Conservation (phyloP, 2,113 vertebrate genomes). For the Condylura cristata region DNA sequence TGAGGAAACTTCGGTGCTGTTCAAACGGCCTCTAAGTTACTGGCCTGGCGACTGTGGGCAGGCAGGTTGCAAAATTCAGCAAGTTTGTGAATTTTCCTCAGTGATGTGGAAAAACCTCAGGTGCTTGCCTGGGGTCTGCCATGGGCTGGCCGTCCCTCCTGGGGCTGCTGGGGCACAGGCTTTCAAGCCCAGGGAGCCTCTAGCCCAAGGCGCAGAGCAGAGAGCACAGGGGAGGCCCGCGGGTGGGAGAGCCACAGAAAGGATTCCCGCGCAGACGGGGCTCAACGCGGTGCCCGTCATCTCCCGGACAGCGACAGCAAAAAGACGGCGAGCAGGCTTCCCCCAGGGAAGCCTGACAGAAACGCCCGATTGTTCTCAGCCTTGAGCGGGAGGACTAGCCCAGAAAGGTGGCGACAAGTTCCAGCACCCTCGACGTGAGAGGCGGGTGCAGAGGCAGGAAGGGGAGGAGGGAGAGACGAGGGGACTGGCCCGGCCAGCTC, state of each 20-base stretch:
- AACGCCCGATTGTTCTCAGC: not conserved
- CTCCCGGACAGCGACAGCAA: not conserved
- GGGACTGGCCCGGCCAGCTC: not conserved
- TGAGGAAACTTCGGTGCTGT: not conserved
- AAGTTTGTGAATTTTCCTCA: not conserved
- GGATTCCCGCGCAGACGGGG: not conserved
- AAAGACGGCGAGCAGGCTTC: not conserved
- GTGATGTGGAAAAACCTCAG: not conserved
- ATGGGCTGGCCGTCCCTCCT: not conserved
- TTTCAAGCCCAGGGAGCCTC: not conserved
- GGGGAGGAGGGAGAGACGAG: conserved; percentile 40
- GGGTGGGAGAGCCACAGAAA: not conserved
- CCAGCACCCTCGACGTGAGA: not conserved
- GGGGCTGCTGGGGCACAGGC: not conserved
- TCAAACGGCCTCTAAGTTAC: not conserved
- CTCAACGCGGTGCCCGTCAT: not conserved
- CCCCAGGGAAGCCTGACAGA: not conserved
- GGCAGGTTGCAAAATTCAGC: not conserved
- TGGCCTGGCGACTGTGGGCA: not conserved
- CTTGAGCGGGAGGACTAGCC: not conserved
- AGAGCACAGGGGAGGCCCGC: not conserved
- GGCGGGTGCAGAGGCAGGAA: conserved; percentile 23
- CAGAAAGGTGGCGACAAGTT: not conserved
- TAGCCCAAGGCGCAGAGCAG: not conserved
- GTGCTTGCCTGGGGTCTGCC: not conserved